Evolutionary conservation across 2,888 invertebrate genomes (phyloP), one percentile per base, ranked within the genome.

Genomic region (Scelioninae gen. 2): DNA sequence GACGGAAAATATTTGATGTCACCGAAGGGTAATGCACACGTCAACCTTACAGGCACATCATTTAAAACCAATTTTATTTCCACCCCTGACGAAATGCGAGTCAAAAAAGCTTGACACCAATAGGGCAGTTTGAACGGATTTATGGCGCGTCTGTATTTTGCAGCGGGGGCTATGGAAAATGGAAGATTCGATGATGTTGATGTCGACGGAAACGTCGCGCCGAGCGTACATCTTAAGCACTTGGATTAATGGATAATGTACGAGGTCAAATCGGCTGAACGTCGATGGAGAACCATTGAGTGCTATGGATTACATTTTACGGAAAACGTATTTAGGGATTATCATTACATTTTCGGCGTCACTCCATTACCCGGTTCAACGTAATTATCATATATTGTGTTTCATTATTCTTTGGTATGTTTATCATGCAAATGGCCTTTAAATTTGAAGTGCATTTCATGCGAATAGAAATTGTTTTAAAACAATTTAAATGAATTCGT

Each of bases 211-310:
- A 69, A 48, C 45, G 57, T 63, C 67, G 52, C 37, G 16, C 52
- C 16, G 52, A 52, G 19, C 64, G 64, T 53, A 64, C 57, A 53
- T 60, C 69, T 63, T 73, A 69, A 73, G 64, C 73, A 53, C 64
- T 41, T 39, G 69, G 69, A 73, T 73, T 73, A 73, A 69, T 64
- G 73, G 69, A 68, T 73, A 69, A 73, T 60, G 60, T 69, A 73
- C 69, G 73, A 58, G 68, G 69, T 63, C 63, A 55, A 73, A 67
- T 60, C 52, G 37, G 18, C 37, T n/a, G 58, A 58, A 71, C 52
- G 37, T 45, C 50, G 57, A 48, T 65, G 13, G 57, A 55, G 45
- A 53, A 57, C 52, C 61, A 57, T 67, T 35, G 52, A 60, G 48
- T 46, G 37, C 18, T 25, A 48, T 53, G 57, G 50, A 72, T 67